phyloP scores from a whole-genome alignment of 2,797 vertebrate genomes.

The Columba guinea region DNA sequence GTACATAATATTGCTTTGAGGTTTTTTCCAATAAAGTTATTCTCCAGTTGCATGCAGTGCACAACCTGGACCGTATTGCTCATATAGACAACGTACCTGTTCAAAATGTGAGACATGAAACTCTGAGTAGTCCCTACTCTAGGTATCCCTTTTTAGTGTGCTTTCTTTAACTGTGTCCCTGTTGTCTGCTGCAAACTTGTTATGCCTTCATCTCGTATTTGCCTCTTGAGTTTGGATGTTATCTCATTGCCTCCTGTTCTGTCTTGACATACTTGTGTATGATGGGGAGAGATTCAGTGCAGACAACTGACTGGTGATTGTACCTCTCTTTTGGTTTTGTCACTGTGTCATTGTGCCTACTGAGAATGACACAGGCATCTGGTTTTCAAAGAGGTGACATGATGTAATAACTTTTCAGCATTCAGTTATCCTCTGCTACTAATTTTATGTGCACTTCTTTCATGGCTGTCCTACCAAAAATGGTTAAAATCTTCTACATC shows the following conservation, averaged over 20 bases:
- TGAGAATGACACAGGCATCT: background rate
- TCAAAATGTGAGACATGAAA: background rate
- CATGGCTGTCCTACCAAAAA: background rate
- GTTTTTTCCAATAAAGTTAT: background rate
- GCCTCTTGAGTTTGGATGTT: background rate
- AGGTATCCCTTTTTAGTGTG: background rate
- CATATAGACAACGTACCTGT: background rate
- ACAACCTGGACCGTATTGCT: background rate
- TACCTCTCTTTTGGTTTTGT: background rate
- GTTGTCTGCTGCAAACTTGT: background rate
- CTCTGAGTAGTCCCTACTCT: background rate
- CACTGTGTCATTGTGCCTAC: background rate
- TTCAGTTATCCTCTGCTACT: background rate
- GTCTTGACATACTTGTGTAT: background rate
- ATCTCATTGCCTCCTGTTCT: background rate
- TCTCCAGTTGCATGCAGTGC: background rate
- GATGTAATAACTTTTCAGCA: background rate
- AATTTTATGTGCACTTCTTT: background rate
- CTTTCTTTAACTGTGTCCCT: background rate
- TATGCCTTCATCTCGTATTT: background rate
- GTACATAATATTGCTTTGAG: background rate
- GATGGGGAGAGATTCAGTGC: background rate
- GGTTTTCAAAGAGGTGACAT: background rate
- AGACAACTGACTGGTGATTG: rapidly evolving
- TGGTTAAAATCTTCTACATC: background rate